A percentile compares a stretch with the other conserved stretches of the same genome.
phyloP scores from a whole-genome alignment of 2,797 vertebrate genomes.

The Gorsachius magnificus region DNA sequence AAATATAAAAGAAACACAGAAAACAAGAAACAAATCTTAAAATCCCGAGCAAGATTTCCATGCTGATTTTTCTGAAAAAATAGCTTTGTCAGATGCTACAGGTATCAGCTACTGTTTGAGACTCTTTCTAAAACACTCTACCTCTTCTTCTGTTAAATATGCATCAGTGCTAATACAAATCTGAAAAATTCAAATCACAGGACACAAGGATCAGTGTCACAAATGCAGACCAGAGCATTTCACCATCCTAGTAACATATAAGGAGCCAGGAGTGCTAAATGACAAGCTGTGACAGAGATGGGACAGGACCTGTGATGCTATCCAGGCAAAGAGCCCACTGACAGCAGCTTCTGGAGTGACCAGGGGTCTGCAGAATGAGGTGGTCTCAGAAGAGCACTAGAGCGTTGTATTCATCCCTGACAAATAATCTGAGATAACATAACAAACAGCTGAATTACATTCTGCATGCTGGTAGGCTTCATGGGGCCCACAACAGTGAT shows the following conservation, averaged over 20 bases:
- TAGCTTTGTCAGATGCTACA: neutral
- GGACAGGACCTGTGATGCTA: neutral
- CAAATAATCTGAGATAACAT: neutral
- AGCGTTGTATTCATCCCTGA: neutral
- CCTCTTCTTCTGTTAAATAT: neutral
- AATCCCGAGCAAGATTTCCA: neutral
- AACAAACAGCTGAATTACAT: neutral
- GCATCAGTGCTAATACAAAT: neutral
- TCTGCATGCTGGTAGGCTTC: neutral
- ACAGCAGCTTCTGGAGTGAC: neutral
- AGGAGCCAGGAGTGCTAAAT: neutral
- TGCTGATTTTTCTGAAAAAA: neutral
- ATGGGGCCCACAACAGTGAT: neutral
- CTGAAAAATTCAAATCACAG: neutral
- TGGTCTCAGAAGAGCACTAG: neutral
- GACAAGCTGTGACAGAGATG: neutral
- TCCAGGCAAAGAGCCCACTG: neutral
- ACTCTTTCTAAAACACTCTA: neutral
- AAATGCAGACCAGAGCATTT: neutral
- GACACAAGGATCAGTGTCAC: neutral
- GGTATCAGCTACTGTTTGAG: neutral
- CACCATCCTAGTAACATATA: no score
- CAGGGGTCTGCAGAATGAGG: neutral
- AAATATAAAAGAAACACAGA: neutral
- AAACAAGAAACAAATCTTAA: neutral